A percentile compares a stretch with the other conserved stretches of the same genome.
phyloP scores from a whole-genome alignment of 2,113 vertebrate genomes.

The Chaetodon trifascialis region DNA sequence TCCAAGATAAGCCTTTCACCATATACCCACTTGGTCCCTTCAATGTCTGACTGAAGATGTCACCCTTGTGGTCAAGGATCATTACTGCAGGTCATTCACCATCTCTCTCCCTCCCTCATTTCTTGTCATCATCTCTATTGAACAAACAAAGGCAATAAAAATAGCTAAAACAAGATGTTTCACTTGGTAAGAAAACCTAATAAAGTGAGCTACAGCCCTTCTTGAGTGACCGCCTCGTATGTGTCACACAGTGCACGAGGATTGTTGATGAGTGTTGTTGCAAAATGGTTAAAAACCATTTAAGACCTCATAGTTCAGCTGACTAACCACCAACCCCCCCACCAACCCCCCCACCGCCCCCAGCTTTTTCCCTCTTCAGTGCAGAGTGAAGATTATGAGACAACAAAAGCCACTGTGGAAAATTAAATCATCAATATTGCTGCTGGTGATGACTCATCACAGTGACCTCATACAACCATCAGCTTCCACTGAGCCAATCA shows the following conservation, averaged over 20 bases:
- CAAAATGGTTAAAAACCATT: not conserved
- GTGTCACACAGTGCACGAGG: not conserved
- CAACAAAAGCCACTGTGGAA: conserved; percentile 19
- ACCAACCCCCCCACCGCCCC: not conserved
- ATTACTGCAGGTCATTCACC: not conserved
- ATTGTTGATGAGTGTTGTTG: not conserved
- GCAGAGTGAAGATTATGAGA: conserved; percentile 18
- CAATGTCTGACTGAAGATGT: no score
- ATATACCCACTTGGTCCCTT: no score
- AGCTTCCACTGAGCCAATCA: conserved; percentile 60
- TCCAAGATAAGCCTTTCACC: no score
- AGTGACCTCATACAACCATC: conserved; percentile 62
- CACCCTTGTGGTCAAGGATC: not conserved
- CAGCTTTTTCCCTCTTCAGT: not conserved
- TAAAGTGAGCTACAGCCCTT: not conserved
- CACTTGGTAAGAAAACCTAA: not conserved
- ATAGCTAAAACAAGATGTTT: not conserved
- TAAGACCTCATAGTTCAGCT: not conserved
- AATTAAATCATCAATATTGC: conserved; percentile 47
- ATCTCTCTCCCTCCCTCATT: not conserved
- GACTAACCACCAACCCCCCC: conserved; percentile 13
- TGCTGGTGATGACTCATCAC: conserved; percentile 67
- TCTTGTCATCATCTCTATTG: not conserved
- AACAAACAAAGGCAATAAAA: not conserved
- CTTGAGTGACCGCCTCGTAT: not conserved